Conservation (phyloP, 1,140 invertebrate species). For the Leptestheria dahalacensis region DNA sequence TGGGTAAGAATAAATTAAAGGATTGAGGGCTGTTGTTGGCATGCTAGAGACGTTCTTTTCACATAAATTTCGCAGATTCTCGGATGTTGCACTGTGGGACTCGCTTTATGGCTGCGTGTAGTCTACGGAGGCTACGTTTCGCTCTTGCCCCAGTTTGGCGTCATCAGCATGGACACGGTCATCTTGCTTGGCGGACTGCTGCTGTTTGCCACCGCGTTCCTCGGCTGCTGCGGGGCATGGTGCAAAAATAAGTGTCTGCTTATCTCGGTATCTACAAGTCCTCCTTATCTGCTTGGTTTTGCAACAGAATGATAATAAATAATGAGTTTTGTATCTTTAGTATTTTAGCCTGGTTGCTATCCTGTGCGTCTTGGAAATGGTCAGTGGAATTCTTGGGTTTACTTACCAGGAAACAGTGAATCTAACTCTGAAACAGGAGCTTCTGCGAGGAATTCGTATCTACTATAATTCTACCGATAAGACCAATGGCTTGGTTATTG, state of each 20-base stretch:
- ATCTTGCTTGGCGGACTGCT: constrained; percentile 48
- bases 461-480: constrained; percentile 46
- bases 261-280: constrained; percentile 48
- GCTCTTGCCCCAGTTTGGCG: constrained; percentile 50
- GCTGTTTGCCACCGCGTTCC: constrained; percentile 55
- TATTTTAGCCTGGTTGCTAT: constrained; percentile 69
- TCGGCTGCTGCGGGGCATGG: constrained; percentile 67
- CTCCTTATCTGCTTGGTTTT: background rate
- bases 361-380: constrained; percentile 60
- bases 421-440: constrained; percentile 44
- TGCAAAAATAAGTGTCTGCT: constrained; percentile 60
- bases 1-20: constrained; percentile 41
- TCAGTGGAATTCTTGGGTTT: constrained; percentile 58
- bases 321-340: constrained; percentile 30
- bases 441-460: constrained; percentile 45
- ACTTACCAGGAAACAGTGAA: constrained; percentile 53
- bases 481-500: constrained; percentile 37
- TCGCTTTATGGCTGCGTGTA: constrained; percentile 53
- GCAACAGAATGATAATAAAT: background rate
- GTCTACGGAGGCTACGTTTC: constrained; percentile 52
- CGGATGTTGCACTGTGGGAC: constrained; percentile 53
- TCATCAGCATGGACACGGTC: constrained; percentile 49
- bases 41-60: no score
- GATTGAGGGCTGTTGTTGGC: background rate
- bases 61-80: constrained; percentile 38